Evolutionary conservation across 2,888 invertebrate genomes (phyloP).

Genomic region (Lobophora halterata): DNA sequence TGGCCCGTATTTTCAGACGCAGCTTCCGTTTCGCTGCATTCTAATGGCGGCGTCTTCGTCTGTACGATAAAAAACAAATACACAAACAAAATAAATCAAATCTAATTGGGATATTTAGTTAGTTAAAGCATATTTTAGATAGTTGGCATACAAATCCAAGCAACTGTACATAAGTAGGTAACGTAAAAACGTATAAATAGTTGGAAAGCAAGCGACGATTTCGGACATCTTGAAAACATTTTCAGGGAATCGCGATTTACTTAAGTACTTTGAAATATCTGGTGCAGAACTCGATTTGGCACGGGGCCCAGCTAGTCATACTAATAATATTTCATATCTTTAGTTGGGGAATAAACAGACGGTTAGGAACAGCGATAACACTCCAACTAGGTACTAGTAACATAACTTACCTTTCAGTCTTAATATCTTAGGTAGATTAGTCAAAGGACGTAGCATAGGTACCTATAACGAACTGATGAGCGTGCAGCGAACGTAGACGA

Average conservation of each 20-base stretch:
- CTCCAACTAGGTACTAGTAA: too few species aligned
- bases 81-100: too few species aligned
- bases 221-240: slow-evolving; percentile 52
- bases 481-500: not conserved
- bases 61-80: too few species aligned
- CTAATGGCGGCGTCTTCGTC: too few species aligned
- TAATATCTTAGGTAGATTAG: not conserved
- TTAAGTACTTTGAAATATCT: slow-evolving; percentile 37
- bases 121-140: too few species aligned
- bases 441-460: not conserved
- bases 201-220: slow-evolving; percentile 39
- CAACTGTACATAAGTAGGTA: too few species aligned
- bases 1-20: too few species aligned
- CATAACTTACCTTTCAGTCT: slow-evolving; percentile 17
- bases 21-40: too few species aligned
- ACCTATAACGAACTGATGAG: too few species aligned
- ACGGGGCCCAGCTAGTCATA: slow-evolving; percentile 52
- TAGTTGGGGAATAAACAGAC: slow-evolving; percentile 46
- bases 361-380: slow-evolving; percentile 8
- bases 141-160: too few species aligned
- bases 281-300: slow-evolving; percentile 61
- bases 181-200: slow-evolving; percentile 39
- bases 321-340: slow-evolving; percentile 56
- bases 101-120: too few species aligned
- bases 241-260: slow-evolving; percentile 49